These are phyloP conservation scores for Andrena hattorfiana DNA, from an alignment of 2,888 invertebrate species.

Conservation along the genomic window DNA sequence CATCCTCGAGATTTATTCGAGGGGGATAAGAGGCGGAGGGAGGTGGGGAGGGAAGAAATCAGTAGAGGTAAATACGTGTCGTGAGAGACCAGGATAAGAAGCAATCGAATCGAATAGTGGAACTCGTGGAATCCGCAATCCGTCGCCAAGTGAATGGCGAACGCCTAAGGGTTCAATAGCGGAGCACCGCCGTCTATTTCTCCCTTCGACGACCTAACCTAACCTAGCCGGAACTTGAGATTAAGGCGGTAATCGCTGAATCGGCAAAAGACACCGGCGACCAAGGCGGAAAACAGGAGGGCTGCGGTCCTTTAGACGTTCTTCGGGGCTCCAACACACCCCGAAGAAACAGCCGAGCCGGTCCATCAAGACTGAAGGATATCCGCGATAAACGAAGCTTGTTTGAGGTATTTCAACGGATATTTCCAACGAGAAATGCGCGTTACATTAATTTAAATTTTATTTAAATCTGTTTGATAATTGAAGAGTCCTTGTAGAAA, in stretches of 20 bases:
- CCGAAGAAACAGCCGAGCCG: conserved; percentile 33
- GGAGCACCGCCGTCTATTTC: conserved; percentile 52
- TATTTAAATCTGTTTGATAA: no score
- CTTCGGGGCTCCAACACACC: conserved; percentile 20
- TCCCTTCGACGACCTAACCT: conserved; percentile 63
- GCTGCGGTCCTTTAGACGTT: conserved; percentile 41
- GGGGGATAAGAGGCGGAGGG: conserved; percentile 36
- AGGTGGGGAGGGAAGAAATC: conserved; percentile 62
- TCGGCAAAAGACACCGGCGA: conserved; percentile 70
- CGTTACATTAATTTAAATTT: no score
- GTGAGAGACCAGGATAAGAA: conserved; percentile 74
- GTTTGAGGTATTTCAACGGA: not conserved
- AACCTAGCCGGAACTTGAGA: conserved; percentile 68
- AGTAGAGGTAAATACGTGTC: conserved; percentile 71
- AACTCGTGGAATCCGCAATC: conserved; percentile 82
- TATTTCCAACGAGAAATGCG: no score
- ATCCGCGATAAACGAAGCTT: not conserved
- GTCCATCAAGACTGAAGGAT: conserved; percentile 35
- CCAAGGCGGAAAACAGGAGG: conserved; percentile 31
- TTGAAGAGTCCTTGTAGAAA: no score
- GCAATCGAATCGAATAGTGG: conserved; percentile 78
- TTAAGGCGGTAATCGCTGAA: conserved; percentile 76
- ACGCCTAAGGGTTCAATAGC: conserved; percentile 75
- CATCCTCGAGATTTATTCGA: conserved; percentile 56
- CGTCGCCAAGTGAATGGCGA: conserved; percentile 79